A percentile compares a stretch with the other conserved stretches of the same genome.
Evolutionary conservation across 2,113 vertebrate species (phyloP).

Genomic region (Crocuta crocuta): DNA sequence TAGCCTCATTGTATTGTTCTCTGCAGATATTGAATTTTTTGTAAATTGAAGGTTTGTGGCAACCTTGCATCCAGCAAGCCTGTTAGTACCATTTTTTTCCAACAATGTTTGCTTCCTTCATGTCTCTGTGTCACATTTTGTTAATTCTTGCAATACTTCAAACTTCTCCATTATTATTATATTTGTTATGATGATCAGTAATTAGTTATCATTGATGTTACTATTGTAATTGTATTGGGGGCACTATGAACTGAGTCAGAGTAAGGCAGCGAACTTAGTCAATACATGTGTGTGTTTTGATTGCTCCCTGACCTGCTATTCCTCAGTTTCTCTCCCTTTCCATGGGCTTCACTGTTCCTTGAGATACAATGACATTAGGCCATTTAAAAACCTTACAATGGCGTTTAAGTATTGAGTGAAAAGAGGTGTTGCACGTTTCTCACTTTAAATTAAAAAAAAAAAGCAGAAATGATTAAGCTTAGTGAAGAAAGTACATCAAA

Average conservation of each 20-base stretch:
- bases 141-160: not conserved
- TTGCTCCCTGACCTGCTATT: not conserved
- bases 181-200: not conserved
- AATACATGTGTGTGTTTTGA: not conserved
- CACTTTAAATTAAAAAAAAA: not conserved
- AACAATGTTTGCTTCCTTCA: not conserved
- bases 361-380: not conserved
- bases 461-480: not conserved
- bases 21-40: not conserved
- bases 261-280: not conserved
- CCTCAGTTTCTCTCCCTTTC: not conserved
- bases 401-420: not conserved
- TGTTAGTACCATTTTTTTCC: not conserved
- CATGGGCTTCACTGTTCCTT: not conserved
- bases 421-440: not conserved
- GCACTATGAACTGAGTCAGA: not conserved
- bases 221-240: not conserved
- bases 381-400: not conserved
- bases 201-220: not conserved
- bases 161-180: not conserved
- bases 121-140: not conserved
- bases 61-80: not conserved
- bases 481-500: not conserved
- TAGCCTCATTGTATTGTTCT: not conserved
- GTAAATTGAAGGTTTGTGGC: not conserved